Conservation (phyloP, 92 coral and sea anemone species). For the Phenganax marumi region DNA sequence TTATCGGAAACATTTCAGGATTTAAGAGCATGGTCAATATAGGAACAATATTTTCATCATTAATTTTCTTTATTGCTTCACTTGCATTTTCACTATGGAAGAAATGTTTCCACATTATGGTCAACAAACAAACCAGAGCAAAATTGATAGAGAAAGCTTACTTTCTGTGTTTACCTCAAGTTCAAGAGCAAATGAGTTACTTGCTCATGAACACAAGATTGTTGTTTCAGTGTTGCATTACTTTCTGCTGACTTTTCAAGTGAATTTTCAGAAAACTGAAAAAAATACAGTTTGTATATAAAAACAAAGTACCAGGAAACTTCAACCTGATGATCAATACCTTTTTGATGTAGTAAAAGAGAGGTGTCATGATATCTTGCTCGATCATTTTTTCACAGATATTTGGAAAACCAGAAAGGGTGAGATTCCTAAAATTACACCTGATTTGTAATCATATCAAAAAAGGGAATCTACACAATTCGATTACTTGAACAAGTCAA, state of each 20-base stretch:
- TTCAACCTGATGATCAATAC: slow-evolving; percentile 35
- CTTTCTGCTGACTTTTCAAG: slow-evolving; percentile 48
- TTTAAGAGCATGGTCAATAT: slow-evolving; percentile 68
- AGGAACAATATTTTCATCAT: slow-evolving; percentile 72
- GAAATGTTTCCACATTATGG: neutral
- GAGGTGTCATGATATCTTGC: slow-evolving; percentile 95
- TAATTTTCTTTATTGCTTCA: slow-evolving; percentile 59
- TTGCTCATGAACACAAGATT: slow-evolving; percentile 73
- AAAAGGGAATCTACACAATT: too few species aligned
- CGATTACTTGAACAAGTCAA: too few species aligned
- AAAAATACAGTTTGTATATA: neutral
- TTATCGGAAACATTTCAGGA: slow-evolving; percentile 71
- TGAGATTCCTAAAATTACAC: slow-evolving; percentile 54
- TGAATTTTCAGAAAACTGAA: slow-evolving; percentile 74
- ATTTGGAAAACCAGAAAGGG: slow-evolving; percentile 75
- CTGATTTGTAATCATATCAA: too few species aligned
- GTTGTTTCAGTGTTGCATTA: slow-evolving; percentile 58
- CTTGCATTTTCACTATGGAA: slow-evolving; percentile 24
- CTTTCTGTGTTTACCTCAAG: slow-evolving; percentile 65
- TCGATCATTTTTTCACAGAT: slow-evolving; percentile 84
- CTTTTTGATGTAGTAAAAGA: slow-evolving; percentile 71
- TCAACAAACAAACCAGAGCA: neutral
- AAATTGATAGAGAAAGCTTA: neutral
- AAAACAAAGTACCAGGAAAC: neutral
- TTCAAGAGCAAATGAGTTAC: slow-evolving; percentile 85